Base-by-base conservation (phyloP, 2,888 invertebrate species). In the Doris montereyensis region DNA sequence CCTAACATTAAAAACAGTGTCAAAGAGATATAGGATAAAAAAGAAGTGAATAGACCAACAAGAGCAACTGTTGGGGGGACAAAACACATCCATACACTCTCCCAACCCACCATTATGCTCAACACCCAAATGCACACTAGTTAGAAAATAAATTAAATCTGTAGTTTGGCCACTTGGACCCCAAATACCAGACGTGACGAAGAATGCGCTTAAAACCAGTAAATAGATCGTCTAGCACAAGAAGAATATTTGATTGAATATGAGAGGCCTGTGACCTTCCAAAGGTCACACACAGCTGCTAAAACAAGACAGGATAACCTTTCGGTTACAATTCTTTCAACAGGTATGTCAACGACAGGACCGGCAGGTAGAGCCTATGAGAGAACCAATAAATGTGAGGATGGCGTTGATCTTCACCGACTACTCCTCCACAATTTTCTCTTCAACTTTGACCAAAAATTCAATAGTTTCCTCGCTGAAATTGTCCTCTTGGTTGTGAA, bases 401-500 rank as follows among this genome's bases (percentile, higher is more conserved):
- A 81, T 75, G 30, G 34, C 30, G 13, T 32, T 60, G 62, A 34
- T 62, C 35, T 62, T 41, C 28, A 41, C 30, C 74, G 21, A 78
- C 70, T 89, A 87, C 88, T 89, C 89, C 81, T 90, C 90, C 72
- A 91, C 81, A 65, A 89, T 82, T 89, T 94, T 94, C 94, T 98
- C 97, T 93, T 98, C 97, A 77, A 91, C 90, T 94, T 97, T 97
- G 91, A 98, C 94, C 94, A 98, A 96, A 95, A 98, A 97, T 95
- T 98, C 98, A 89, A 98, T 95, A 90, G 95, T 94, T 93, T 98
- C 98, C 91, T 98, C 98, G 91, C 97, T 97, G 88, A 97, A 94
- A 91, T 97, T 97, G 87, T 94, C 94, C 75, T 94, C 93, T 89
- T 97, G 96, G 76, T 95, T 95, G 91, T 96, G 96, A 86, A 97